A percentile compares a stretch with the other conserved stretches of the same genome.
Evolutionary conservation across 2,113 vertebrate genomes (phyloP).

Genomic region (Butastur rufipennis): DNA sequence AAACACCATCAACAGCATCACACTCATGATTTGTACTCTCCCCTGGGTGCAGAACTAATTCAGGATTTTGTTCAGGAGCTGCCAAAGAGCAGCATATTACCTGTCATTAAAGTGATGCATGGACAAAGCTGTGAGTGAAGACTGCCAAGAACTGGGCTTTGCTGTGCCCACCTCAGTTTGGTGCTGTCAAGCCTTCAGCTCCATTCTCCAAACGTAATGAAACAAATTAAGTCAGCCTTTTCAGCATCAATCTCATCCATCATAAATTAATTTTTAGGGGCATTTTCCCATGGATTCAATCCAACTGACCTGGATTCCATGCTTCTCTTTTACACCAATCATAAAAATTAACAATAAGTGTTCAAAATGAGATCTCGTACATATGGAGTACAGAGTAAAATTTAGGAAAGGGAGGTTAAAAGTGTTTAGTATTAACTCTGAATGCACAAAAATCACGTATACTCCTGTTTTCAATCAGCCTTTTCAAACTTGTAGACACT

Average conservation of each 20-base stretch:
- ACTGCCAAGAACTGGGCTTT: background rate
- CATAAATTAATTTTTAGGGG: slow-evolving; percentile 37
- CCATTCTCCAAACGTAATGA: background rate
- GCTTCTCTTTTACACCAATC: background rate
- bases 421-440: background rate
- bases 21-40: background rate
- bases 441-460: background rate
- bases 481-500: background rate
- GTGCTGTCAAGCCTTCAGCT: slow-evolving; percentile 32
- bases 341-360: slow-evolving; percentile 5
- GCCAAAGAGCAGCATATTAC: background rate
- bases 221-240: slow-evolving; percentile 41
- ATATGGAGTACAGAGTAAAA: background rate
- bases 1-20: background rate
- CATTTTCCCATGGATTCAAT: slow-evolving; percentile 43
- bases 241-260: slow-evolving; percentile 5
- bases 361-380: background rate
- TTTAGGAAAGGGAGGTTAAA: background rate
- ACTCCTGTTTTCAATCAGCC: background rate
- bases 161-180: background rate
- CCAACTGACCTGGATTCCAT: background rate
- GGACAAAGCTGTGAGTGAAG: background rate
- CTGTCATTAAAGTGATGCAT: background rate
- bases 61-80: background rate
- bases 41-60: background rate